Base-by-base conservation (phyloP, 2,797 vertebrate species). In the Thripadectes ignobilis region DNA sequence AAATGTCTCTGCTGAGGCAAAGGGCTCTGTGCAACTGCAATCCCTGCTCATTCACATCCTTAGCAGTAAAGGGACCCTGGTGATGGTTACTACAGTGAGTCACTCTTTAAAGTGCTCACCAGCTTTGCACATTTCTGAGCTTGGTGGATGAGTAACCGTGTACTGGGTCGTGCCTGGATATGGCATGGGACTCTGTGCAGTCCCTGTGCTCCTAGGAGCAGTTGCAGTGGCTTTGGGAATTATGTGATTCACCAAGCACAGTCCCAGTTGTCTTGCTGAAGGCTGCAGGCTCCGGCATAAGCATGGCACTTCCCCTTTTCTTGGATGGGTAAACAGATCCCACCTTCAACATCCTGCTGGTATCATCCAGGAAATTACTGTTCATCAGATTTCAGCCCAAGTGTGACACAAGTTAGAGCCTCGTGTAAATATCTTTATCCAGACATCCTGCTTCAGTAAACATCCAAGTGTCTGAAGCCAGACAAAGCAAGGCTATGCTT, bases 1-100 rank as follows among this genome's bases (percentile, higher is more conserved):
- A 85, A 93, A 71, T 7, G 52, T 54, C 84, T 88, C 71, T 76
- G 63, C 84, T 65, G 62, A 89, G 51, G 58, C 57, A 68, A 74
- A 20, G 32, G 51, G 55, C 74, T 83, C 59, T 32, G 30, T 45
- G 45, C 68, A 62, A 75, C n/a, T 77, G 71, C 68, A 74, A 4
- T 76, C 59, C 58, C 57, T 63, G 39, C 45, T 73, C 58, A 34
- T 23, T 86, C 77, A 49, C 49, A 68, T 7, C 78, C 65, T 24
- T 8, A 55, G 82, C 63, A 51, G 78, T 32, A 48, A 30, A 63
- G 13, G 23, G 45, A 6, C 65, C 45, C 90, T 36, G 49, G 71
- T 68, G 45, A 34, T 30, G 29, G 24, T 38, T n/a, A 23, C 80
- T 77, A 8, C 26, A 61, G 55, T 39, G 67, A 94, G 46, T 41